These are phyloP conservation scores for Bombus huntii DNA, from an alignment of 1,140 invertebrate species.

Conservation along the genomic window DNA sequence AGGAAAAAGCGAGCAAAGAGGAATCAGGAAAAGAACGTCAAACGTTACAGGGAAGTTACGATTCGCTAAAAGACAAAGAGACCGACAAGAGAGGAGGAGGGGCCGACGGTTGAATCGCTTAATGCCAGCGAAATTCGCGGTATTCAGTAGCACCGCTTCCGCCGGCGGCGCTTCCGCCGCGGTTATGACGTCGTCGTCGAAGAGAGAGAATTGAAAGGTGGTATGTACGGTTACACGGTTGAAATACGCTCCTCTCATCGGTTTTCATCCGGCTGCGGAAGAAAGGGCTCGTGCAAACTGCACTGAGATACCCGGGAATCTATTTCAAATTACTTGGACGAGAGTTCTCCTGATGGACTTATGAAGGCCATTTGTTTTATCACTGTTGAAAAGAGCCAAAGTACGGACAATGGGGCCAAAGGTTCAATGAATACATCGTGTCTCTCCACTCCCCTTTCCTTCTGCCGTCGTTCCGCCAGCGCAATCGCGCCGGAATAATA, in stretches of 20 bases:
- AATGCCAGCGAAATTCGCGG: conserved; percentile 23
- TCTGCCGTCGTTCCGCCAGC: background rate
- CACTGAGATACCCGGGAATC: conserved; percentile 32
- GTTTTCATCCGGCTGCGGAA: conserved; percentile 37
- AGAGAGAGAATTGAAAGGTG: conserved; percentile 9
- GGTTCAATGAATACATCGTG: conserved; percentile 24
- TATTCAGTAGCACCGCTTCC: conserved; percentile 20
- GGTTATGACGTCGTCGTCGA: conserved; percentile 17
- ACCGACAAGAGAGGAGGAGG: background rate
- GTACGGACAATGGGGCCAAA: conserved; percentile 19
- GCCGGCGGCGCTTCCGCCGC: conserved; percentile 2
- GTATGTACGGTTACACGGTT: conserved; percentile 25
- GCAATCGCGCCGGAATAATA: conserved; percentile 30
- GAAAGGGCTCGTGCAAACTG: conserved; percentile 37
- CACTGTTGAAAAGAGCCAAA: conserved; percentile 28
- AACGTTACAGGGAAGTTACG: background rate
- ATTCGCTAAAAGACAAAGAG: background rate
- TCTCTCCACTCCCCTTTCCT: no score
- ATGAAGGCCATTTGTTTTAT: conserved; percentile 51
- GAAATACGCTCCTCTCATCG: conserved; percentile 43
- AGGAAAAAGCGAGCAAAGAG: background rate
- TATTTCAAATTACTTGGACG: conserved; percentile 59
- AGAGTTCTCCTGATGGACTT: conserved; percentile 58
- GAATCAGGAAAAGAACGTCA: background rate
- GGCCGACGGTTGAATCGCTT: background rate